phyloP scores from a whole-genome alignment of 2,888 invertebrate species.

The Oscheius sp. region DNA sequence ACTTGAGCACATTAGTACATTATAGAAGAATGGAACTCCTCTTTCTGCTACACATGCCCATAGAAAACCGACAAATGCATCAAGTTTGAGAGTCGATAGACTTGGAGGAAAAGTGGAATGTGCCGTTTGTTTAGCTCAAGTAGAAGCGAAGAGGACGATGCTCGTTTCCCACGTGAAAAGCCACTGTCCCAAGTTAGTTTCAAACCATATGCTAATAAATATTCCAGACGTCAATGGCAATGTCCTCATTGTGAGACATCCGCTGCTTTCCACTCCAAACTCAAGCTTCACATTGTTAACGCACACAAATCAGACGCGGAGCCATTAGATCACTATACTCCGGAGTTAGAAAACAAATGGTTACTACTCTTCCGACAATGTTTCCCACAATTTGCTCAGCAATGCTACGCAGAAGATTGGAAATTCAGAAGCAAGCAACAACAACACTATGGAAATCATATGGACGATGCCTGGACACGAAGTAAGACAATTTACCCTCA shows the following conservation, averaged over 20 bases:
- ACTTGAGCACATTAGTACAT: not conserved
- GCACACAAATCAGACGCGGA: constrained; percentile 30
- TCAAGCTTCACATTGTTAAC: constrained; percentile 30
- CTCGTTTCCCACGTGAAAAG: constrained; percentile 26
- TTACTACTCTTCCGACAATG: constrained; percentile 30
- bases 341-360: constrained; percentile 33
- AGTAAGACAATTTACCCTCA: not conserved
- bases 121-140: constrained; percentile 10
- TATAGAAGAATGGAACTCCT: constrained; percentile 12
- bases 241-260: constrained; percentile 28
- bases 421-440: constrained; percentile 32
- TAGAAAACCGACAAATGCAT: constrained; percentile 12
- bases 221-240: constrained; percentile 16
- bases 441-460: constrained; percentile 28
- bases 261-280: constrained; percentile 32
- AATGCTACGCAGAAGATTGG: constrained; percentile 33
- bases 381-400: constrained; percentile 29
- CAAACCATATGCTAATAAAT: too few species aligned
- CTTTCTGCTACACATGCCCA: constrained; percentile 21
- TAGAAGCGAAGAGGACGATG: constrained; percentile 31
- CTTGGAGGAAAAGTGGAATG: constrained; percentile 29
- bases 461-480: constrained; percentile 18
- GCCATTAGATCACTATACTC: constrained; percentile 29
- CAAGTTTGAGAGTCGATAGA: constrained; percentile 15
- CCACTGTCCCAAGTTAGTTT: constrained; percentile 14